Conservation (phyloP, 2,888 invertebrate species). For the Orthosia gothica region DNA sequence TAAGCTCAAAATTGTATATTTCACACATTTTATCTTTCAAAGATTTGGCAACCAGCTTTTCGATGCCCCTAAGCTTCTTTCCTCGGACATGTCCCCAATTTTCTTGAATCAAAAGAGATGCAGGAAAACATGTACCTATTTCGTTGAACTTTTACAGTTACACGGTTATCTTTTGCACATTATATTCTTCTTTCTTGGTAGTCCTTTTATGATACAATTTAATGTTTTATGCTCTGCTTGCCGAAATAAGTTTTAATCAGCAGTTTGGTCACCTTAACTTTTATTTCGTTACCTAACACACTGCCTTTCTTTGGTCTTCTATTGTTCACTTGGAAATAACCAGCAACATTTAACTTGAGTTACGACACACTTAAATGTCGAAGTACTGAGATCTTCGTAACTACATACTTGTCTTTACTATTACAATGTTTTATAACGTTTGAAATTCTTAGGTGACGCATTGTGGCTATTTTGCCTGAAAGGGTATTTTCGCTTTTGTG, state of each 20-base stretch:
- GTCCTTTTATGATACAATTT: constrained; percentile 2
- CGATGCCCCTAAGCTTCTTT: constrained; percentile 26
- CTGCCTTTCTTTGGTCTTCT: constrained; percentile 45
- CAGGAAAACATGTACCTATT: constrained; percentile 13
- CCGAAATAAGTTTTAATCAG: constrained; percentile 4
- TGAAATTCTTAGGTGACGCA: constrained; percentile 17
- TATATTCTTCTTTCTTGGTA: constrained; percentile 12
- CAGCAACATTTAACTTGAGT: constrained; percentile 56
- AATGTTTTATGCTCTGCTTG: background rate
- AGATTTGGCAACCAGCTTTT: constrained; percentile 13
- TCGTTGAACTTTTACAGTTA: constrained; percentile 23
- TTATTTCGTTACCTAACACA: constrained; percentile 47
- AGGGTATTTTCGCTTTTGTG: background rate
- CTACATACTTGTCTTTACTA: constrained; percentile 37
- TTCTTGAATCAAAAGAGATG: constrained; percentile 23
- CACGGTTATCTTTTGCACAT: constrained; percentile 6
- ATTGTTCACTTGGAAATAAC: constrained; percentile 57
- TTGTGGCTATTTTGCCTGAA: constrained; percentile 7
- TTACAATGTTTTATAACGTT: constrained; percentile 40
- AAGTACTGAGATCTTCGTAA: constrained; percentile 51
- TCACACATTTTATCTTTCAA: constrained; percentile 7
- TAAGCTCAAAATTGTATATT: background rate
- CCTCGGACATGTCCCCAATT: constrained; percentile 27
- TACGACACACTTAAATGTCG: constrained; percentile 61
- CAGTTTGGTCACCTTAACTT: constrained; percentile 16